Conservation (phyloP, 2,888 invertebrate genomes). For the Pardosa pseudoannulata region DNA sequence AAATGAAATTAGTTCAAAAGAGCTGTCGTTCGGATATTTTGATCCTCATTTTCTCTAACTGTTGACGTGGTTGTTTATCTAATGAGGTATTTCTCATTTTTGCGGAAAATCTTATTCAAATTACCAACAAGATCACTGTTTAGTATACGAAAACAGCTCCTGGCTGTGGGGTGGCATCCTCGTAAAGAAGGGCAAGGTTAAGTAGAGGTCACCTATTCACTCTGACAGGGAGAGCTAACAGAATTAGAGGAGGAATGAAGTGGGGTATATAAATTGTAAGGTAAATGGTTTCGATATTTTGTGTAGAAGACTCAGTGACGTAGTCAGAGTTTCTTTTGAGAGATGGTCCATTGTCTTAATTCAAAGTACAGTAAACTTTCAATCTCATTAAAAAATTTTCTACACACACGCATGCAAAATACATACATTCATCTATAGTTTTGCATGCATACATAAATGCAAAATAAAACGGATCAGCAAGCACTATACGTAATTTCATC, state of each 20-base stretch:
- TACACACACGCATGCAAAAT: no score
- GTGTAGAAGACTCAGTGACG: no score
- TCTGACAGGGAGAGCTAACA: neutral
- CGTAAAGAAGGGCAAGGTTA: neutral
- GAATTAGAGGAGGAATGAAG: neutral
- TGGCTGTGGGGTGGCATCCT: neutral
- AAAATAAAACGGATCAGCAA: no score
- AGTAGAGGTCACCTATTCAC: neutral
- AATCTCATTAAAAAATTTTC: no score
- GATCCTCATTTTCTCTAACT: neutral
- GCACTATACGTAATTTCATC: no score
- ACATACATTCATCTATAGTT: no score
- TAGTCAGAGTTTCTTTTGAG: no score
- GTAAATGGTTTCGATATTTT: no score
- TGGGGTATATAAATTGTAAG: no score
- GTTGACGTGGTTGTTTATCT: slow-evolving; percentile 7
- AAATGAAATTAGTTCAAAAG: neutral
- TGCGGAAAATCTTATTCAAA: slow-evolving; percentile 4
- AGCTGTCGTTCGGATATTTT: slow-evolving; percentile 14
- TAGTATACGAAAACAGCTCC: slow-evolving; percentile 1
- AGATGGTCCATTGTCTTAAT: no score
- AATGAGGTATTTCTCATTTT: neutral
- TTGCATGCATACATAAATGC: no score
- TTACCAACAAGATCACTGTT: neutral
- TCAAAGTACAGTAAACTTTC: no score